Evolutionary conservation across 2,888 invertebrate species (phyloP).

Genomic region (Escarpia spicata): DNA sequence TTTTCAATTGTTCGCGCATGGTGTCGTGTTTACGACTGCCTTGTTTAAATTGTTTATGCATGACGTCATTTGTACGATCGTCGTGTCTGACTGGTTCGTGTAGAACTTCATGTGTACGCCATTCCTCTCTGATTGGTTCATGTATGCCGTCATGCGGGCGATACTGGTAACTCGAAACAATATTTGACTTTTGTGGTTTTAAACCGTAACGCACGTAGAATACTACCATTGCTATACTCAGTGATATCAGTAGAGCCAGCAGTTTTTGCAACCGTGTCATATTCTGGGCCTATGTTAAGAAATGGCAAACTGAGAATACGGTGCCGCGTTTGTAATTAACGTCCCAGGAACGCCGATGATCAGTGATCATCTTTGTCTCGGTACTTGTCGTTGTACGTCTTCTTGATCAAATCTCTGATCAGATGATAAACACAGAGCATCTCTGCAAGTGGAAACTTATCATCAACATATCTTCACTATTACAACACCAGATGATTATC

Average conservation of each 20-base stretch:
- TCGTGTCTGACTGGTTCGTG: neutral
- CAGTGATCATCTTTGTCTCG: neutral
- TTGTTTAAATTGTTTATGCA: neutral
- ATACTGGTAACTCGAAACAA: neutral
- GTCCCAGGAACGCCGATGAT: neutral
- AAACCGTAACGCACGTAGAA: neutral
- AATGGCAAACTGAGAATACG: neutral
- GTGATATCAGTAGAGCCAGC: neutral
- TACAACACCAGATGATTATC: neutral
- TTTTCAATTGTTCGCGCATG: neutral
- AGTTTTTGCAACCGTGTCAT: constrained; percentile 3
- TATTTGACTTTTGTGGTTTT: neutral
- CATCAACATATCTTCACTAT: neutral
- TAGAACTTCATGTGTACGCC: no score
- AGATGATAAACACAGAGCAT: neutral
- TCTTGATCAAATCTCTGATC: no score
- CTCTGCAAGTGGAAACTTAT: neutral
- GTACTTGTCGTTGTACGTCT: neutral
- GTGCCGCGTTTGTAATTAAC: neutral
- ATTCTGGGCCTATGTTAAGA: neutral
- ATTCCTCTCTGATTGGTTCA: no score
- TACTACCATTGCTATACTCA: neutral
- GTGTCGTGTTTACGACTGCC: neutral
- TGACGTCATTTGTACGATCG: neutral
- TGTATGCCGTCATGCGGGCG: neutral